Evolutionary conservation across 2,797 vertebrate genomes (phyloP).

Genomic region (Sphenopsis melanotis): DNA sequence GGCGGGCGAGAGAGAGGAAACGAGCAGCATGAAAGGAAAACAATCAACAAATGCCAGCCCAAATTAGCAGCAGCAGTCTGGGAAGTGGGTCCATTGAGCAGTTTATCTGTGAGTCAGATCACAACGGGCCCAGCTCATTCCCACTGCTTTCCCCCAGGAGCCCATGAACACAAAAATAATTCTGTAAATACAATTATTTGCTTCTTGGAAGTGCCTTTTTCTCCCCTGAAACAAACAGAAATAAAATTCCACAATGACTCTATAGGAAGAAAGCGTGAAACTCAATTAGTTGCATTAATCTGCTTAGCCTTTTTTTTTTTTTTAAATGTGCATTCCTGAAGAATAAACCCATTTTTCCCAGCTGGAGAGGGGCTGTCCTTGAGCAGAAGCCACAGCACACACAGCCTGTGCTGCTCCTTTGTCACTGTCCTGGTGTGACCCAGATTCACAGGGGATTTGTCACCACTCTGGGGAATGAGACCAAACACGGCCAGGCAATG

Average conservation of each 20-base stretch:
- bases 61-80: background rate
- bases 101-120: slow-evolving; percentile 29
- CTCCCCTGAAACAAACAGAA: background rate
- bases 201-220: background rate
- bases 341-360: background rate
- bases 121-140: background rate
- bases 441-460: background rate
- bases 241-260: background rate
- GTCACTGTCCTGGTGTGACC: background rate
- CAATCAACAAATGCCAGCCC: background rate
- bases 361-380: background rate
- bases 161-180: background rate
- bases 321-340: background rate
- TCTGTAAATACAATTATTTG: background rate
- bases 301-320: background rate
- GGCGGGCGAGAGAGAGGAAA: background rate
- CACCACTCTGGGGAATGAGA: background rate
- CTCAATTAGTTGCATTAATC: background rate
- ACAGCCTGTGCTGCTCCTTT: background rate
- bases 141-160: background rate
- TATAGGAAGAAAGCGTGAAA: background rate
- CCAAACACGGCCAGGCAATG: background rate
- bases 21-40: background rate
- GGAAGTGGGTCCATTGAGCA: background rate
- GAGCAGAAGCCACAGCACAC: background rate